A percentile compares a stretch with the other conserved stretches of the same genome.
Conservation (phyloP, 92 coral and sea anemone genomes). For the Epizoanthus illoricatus region DNA sequence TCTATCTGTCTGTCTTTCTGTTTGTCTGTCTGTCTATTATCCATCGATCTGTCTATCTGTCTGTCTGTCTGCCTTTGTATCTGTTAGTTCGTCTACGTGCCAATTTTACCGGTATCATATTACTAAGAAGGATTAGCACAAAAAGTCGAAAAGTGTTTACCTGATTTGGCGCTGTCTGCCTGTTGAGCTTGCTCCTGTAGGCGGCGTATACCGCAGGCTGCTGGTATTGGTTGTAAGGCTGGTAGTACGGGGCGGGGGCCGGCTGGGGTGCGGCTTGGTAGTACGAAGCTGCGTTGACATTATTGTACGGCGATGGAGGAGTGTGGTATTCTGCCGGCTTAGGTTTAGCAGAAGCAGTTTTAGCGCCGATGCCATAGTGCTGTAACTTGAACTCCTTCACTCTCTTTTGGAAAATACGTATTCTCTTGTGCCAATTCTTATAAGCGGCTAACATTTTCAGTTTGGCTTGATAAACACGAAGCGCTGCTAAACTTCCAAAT, state of each 20-base stretch:
- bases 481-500: slow-evolving; percentile 77
- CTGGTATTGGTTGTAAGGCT: slow-evolving; percentile 30
- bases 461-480: slow-evolving; percentile 72
- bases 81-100: too few relatives aligned
- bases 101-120: too few relatives aligned
- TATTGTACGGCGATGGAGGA: slow-evolving; percentile 1
- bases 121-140: too few relatives aligned
- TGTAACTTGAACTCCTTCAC: slow-evolving; percentile 70
- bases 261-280: slow-evolving; percentile 27
- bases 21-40: too few relatives aligned
- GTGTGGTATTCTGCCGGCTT: slow-evolving; percentile 49
- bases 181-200: slow-evolving; percentile 26
- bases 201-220: slow-evolving; percentile 24
- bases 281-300: background rate
- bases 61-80: too few relatives aligned
- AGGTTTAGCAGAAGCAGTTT: slow-evolving; percentile 47
- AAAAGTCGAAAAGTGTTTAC: background rate
- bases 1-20: too few relatives aligned
- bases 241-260: slow-evolving; percentile 35
- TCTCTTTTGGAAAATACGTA: slow-evolving; percentile 32
- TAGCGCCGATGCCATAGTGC: slow-evolving; percentile 39
- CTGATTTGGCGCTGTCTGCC: background rate
- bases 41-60: too few relatives aligned
- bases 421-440: slow-evolving; percentile 80
- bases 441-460: slow-evolving; percentile 90